phyloP scores from a whole-genome alignment of 2,113 vertebrate species.

The Oreotragus oreotragus region DNA sequence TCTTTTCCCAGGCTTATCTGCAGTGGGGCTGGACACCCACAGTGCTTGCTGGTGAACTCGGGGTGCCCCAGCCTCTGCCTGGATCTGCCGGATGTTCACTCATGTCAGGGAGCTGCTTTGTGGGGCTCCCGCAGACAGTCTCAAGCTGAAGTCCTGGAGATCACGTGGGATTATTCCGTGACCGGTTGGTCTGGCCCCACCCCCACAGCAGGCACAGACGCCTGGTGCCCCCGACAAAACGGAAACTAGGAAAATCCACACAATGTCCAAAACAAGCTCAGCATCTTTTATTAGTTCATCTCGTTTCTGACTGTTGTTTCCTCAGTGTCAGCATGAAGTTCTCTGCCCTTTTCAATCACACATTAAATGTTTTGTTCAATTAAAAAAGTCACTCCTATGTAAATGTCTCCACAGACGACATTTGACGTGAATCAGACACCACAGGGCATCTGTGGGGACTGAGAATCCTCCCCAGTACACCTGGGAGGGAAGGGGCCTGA shows the following conservation, averaged over 20 bases:
- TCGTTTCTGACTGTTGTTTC: neutral
- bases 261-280: fast-evolving
- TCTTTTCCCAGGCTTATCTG: neutral
- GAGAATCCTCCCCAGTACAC: neutral
- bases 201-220: fast-evolving
- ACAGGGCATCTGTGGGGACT: fast-evolving
- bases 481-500: fast-evolving
- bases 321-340: fast-evolving
- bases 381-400: neutral
- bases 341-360: neutral
- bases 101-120: fast-evolving
- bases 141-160: neutral
- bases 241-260: neutral
- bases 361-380: fast-evolving
- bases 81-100: neutral
- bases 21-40: neutral
- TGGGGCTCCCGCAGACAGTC: neutral
- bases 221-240: fast-evolving
- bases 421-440: fast-evolving
- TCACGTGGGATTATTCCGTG: fast-evolving
- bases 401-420: neutral
- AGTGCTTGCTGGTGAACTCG: neutral
- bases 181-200: neutral
- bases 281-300: neutral
- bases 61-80: neutral